Percentiles rank a stretch among this genome's conserved stretches.
Evolutionary conservation across 1,140 invertebrate species (phyloP).

Genomic region (Drosophila tsacasi): DNA sequence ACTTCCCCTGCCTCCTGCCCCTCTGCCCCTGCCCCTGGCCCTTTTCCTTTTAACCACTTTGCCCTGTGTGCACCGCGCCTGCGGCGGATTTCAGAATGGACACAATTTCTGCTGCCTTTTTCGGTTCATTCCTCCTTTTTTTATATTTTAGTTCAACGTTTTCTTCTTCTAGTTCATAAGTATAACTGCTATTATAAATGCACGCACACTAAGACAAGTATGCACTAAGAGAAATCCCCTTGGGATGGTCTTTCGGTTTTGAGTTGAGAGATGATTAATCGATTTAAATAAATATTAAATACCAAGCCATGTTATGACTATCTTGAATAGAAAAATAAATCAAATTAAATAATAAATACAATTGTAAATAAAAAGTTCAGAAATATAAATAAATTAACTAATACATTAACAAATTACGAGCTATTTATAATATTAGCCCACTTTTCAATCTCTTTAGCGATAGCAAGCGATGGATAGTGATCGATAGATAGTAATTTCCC

Average conservation of each 20-base stretch:
- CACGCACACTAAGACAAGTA: slow-evolving; percentile 36
- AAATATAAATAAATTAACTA: background rate
- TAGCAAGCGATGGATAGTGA: background rate
- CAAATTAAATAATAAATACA: too few relatives aligned
- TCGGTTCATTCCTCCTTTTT: slow-evolving; percentile 1
- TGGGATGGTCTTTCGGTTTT: background rate
- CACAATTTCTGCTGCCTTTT: slow-evolving; percentile 57
- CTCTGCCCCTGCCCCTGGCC: background rate
- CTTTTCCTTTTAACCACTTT: slow-evolving; percentile 28
- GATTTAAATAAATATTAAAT: too few relatives aligned
- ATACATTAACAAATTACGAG: background rate
- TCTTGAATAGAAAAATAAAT: too few relatives aligned
- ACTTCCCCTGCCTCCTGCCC: background rate
- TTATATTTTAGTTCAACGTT: slow-evolving; percentile 25
- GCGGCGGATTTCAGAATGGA: slow-evolving; percentile 66
- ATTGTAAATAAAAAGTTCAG: too few relatives aligned
- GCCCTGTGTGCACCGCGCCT: slow-evolving; percentile 30
- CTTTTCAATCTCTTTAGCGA: background rate
- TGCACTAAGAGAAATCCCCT: slow-evolving; percentile 18
- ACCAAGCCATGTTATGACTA: too few relatives aligned
- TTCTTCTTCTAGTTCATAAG: slow-evolving; percentile 62
- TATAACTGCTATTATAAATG: slow-evolving; percentile 62
- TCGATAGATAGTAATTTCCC: background rate
- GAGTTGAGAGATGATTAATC: background rate
- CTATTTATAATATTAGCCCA: background rate